Conservation (phyloP, 2,888 invertebrate species). For the Hofmannophila pseudospretella region DNA sequence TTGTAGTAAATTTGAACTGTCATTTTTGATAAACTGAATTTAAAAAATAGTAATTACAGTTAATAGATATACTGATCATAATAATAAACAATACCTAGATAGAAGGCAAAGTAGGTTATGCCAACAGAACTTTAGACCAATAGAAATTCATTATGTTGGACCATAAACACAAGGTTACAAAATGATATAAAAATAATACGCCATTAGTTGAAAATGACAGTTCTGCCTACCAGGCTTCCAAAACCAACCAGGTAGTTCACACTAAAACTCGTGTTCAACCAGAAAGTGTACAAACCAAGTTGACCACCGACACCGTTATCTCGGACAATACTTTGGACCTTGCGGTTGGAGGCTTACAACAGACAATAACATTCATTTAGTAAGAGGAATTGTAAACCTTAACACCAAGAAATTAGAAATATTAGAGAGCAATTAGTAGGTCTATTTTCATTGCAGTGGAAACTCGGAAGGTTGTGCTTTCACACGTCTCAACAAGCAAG, state of each 20-base stretch:
- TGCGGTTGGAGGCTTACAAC: conserved; percentile 65
- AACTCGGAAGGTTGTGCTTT: conserved; percentile 11
- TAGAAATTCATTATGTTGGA: no score
- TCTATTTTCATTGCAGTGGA: conserved; percentile 26
- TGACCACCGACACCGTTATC: conserved; percentile 75
- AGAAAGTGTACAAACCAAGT: conserved; percentile 71
- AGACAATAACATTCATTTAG: conserved; percentile 61
- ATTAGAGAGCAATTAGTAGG: conserved; percentile 15
- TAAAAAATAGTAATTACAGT: no score
- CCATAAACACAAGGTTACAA: no score
- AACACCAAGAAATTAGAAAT: conserved; percentile 29
- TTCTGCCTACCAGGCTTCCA: conserved; percentile 45
- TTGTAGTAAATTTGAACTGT: background rate
- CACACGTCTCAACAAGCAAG: no score
- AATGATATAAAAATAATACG: no score
- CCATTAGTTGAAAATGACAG: no score
- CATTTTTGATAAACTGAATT: background rate
- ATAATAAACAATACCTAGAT: no score
- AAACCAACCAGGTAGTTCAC: conserved; percentile 36
- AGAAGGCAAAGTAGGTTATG: no score
- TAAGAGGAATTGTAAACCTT: conserved; percentile 33
- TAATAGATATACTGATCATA: no score
- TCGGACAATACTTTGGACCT: conserved; percentile 72
- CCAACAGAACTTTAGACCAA: no score
- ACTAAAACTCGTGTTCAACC: conserved; percentile 28